Base-by-base conservation (phyloP, 2,113 vertebrate genomes). In the Ciconia stormi region DNA sequence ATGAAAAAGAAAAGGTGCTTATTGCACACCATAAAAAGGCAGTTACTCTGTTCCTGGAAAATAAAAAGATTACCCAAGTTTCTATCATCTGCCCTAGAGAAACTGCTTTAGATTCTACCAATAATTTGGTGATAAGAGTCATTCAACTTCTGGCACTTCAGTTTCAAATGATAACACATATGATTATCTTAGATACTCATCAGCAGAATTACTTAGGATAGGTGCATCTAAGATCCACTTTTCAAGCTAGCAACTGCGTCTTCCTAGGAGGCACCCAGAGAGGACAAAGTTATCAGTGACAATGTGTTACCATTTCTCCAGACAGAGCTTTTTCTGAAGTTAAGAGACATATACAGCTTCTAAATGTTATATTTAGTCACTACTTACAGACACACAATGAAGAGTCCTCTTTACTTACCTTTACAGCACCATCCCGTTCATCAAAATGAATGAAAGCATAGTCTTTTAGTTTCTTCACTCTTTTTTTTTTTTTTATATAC, bases 401-500 rank as follows among this genome's bases (percentile, higher is more conserved):
- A 73, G 9, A 82, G 27, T 26, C 13, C 26, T 46, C 47, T 44
- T 42, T 49, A 90, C 97, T 95, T 98, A 99, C 99, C 99, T 99
- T 99, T 87, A 99, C 99, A 55, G 99, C 99, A 55, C 99, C 99
- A 73, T 99, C 99, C 84, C 99, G 76, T 56, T 99, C 99, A 89
- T 99, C 99, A 95, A 99, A 99, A 98, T 99, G 99, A 96, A 99
- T 99, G 94, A 99, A 99, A 88, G 99, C 99, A 84, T 99, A 99
- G 95, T 99, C 99, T 96, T 99, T 99, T 77, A 99, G 98, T 92
- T 99, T 99, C 98, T 99, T 99, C n/a, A 99, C 99, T 87, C 99
- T n/a, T n/a, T n/a, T n/a, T n/a, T n/a, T n/a, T n/a, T n/a, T n/a
- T n/a, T n/a, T n/a, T n/a, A n/a, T n/a, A n/a, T n/a, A n/a, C n/a